Evolutionary conservation across 2,888 invertebrate species (phyloP).

Genomic region (Cosmia pyralina): DNA sequence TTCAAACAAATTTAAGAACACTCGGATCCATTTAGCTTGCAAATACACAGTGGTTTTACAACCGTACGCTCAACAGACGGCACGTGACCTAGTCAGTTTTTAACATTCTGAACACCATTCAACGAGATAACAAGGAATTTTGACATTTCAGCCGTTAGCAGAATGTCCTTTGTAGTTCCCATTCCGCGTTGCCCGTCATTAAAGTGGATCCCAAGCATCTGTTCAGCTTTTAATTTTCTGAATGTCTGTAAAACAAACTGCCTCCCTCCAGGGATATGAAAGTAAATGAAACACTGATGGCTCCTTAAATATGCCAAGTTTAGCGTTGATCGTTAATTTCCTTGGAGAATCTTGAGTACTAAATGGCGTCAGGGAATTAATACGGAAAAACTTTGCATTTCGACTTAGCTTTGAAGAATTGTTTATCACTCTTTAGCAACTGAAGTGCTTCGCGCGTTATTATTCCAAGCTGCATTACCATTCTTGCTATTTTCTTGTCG

Average conservation of each 20-base stretch:
- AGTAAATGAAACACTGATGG: constrained; percentile 77
- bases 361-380: constrained; percentile 68
- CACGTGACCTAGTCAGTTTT: constrained; percentile 55
- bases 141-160: constrained; percentile 67
- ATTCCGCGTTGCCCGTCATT: constrained; percentile 62
- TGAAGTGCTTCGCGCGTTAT: constrained; percentile 28
- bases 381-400: constrained; percentile 62
- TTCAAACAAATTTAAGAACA: neutral
- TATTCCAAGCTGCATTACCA: constrained; percentile 26
- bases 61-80: constrained; percentile 24
- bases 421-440: constrained; percentile 45
- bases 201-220: constrained; percentile 63
- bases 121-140: constrained; percentile 70
- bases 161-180: constrained; percentile 67
- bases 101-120: constrained; percentile 69
- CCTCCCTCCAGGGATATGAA: constrained; percentile 66
- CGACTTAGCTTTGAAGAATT: constrained; percentile 46
- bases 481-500: constrained; percentile 33
- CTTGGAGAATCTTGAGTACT: constrained; percentile 74
- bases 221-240: constrained; percentile 74
- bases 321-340: constrained; percentile 78
- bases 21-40: neutral
- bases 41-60: constrained; percentile 28
- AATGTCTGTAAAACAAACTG: constrained; percentile 74
- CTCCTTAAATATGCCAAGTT: constrained; percentile 75